Conservation (phyloP, 2,797 vertebrate species). For the Micrastur ruficollis region DNA sequence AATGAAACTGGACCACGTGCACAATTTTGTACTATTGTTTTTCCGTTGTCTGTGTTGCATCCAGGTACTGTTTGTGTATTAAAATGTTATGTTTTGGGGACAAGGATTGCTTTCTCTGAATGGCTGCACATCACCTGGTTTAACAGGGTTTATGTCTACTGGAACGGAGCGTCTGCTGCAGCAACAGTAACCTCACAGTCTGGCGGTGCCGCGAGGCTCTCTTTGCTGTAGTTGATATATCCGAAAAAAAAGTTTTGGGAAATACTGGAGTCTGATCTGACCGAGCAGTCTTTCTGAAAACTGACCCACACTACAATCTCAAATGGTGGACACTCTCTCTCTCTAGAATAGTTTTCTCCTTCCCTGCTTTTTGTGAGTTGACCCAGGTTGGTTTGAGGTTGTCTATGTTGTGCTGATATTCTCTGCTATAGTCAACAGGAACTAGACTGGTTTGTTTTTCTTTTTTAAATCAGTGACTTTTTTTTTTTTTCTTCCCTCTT, state of each 20-base stretch:
- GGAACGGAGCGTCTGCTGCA: neutral
- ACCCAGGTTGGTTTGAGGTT: neutral
- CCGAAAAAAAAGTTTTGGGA: neutral
- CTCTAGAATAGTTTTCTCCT: neutral
- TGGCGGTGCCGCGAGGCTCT: neutral
- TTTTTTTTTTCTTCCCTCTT: neutral
- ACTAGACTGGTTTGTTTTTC: neutral
- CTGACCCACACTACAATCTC: neutral
- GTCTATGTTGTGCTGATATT: neutral
- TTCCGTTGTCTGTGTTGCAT: neutral
- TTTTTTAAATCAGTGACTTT: neutral
- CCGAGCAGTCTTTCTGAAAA: neutral
- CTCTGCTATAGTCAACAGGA: neutral
- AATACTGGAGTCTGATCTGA: neutral
- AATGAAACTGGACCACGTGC: neutral
- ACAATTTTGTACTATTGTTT: neutral
- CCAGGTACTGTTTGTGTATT: fast-evolving
- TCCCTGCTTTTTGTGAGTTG: neutral
- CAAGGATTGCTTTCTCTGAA: neutral
- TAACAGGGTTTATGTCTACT: fast-evolving
- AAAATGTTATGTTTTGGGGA: neutral
- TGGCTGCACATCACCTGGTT: neutral
- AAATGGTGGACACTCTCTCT: neutral
- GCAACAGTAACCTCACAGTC: fast-evolving
- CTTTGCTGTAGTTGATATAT: neutral